A percentile compares a stretch with the other conserved stretches of the same genome.
Evolutionary conservation across 2,113 vertebrate species (phyloP).

Genomic region (Panthera leo): DNA sequence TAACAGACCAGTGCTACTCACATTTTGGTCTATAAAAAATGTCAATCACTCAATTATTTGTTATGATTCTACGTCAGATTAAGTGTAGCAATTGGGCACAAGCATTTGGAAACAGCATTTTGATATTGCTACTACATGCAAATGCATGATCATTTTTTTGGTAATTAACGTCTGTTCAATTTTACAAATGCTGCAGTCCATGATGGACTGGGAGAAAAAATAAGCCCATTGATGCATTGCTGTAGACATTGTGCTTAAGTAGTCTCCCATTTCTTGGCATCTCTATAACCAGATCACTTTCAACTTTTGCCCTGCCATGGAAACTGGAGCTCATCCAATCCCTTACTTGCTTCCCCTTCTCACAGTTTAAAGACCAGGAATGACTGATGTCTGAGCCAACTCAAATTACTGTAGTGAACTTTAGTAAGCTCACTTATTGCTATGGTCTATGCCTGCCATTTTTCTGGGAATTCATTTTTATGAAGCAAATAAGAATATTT

Average conservation of each 20-base stretch:
- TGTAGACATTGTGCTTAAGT: background rate
- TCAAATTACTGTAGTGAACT: constrained; percentile 51
- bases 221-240: background rate
- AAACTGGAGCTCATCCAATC: constrained; percentile 32
- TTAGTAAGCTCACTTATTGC: constrained; percentile 49
- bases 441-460: constrained; percentile 31
- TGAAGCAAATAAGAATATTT: constrained; percentile 58
- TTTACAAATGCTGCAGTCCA: background rate
- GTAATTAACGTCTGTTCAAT: background rate
- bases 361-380: constrained; percentile 35
- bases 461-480: constrained; percentile 61
- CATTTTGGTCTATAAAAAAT: background rate
- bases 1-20: background rate
- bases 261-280: background rate
- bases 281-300: constrained; percentile 54
- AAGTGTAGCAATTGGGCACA: background rate
- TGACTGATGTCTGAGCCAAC: constrained; percentile 56
- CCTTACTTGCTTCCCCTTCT: background rate
- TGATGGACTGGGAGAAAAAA: background rate
- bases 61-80: background rate
- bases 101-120: background rate
- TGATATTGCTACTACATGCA: background rate
- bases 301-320: constrained; percentile 37
- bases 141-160: background rate
- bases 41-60: background rate